phyloP scores from a whole-genome alignment of 2,113 vertebrate species.

The Promerops cafer region DNA sequence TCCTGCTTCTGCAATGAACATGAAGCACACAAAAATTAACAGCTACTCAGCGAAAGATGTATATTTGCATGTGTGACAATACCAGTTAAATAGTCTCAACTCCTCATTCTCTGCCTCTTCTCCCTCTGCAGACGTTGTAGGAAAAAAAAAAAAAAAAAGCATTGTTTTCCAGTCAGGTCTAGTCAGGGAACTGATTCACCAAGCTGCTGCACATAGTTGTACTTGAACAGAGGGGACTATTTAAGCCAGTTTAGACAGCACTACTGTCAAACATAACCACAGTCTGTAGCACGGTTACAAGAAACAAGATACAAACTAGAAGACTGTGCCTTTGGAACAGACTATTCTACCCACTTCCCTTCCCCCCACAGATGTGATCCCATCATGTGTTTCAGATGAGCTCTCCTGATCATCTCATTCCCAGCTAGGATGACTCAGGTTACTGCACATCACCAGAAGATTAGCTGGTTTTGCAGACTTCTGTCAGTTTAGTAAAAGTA shows the following conservation, averaged over 20 bases:
- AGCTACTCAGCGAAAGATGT: background rate
- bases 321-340: background rate
- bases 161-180: background rate
- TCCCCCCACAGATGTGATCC: background rate
- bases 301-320: background rate
- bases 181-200: background rate
- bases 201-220: background rate
- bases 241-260: background rate
- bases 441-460: background rate
- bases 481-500: background rate
- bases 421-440: background rate
- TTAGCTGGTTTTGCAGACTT: background rate
- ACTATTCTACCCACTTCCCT: background rate
- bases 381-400: background rate
- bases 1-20: background rate
- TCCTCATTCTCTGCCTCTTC: background rate
- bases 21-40: background rate
- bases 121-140: background rate
- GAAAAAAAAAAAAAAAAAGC: background rate
- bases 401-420: background rate
- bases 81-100: background rate
- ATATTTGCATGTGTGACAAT: background rate
- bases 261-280: background rate
- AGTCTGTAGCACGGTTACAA: background rate
- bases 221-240: conserved; percentile 16